Base-by-base conservation (phyloP, 2,113 vertebrate species). In the Cricetomys ansorgei region DNA sequence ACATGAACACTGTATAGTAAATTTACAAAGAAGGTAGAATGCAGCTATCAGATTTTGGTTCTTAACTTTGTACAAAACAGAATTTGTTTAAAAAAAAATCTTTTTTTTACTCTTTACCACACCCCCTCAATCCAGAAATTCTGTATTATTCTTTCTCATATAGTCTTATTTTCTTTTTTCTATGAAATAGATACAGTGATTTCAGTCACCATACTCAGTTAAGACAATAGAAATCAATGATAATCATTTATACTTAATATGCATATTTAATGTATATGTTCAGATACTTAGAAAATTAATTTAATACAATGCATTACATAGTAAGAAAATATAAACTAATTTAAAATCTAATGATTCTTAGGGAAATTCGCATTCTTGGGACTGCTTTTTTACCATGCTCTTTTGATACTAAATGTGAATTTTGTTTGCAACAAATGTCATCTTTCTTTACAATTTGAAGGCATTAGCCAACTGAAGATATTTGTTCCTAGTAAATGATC, bases 1-100 rank as follows among this genome's bases (percentile, higher is more conserved):
- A 21, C 86, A 25, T 84, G 73, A 0, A 0, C 59, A 92, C 75
- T 75, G 73, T 0, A 0, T 37, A 81, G 15, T 64, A 48, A 94
- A 62, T 69, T 91, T 91, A 50, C 57, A 90, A 50, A 80, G 45
- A 69, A 88, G 40, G 69, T 9, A 96, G 72, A 97, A 83, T n/a
- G 64, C 13, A 92, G 72, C 19, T 87, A 94, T 87, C 25, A 75
- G 3, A 95, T 72, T 95, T 94, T 11, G 72, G 23, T 75, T 45
- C 62, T 85, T 89, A 21, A 84, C 6, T 95, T 75, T 94, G 25
- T 84, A 31, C 96, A 27, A 37, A 11, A 9, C 17, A n/a, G 21
- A 80, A 5, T 34, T n/a, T 23, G 17, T 57, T 80, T 25, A 97
- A 73, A 90, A 87, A 93, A 57, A 21, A 5, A 29, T 50, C n/a